These are phyloP conservation scores for Calyptommatus sinebrachiatus DNA, from an alignment of 2,113 vertebrate species.

Conservation along the genomic window DNA sequence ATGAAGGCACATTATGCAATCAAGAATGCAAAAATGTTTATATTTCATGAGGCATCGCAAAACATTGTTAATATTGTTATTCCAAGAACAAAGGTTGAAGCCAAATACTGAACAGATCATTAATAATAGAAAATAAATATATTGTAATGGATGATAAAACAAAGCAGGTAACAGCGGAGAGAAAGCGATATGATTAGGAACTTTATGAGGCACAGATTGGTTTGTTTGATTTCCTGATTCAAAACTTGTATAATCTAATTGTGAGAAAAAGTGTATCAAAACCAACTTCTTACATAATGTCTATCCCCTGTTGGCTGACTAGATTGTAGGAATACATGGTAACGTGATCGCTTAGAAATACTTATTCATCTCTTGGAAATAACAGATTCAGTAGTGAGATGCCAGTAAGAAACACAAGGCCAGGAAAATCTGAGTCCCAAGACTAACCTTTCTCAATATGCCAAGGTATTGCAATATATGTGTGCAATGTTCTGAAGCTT, in stretches of 20 bases:
- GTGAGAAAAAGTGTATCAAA: neutral
- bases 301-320: neutral
- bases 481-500: constrained; percentile 5
- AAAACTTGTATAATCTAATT: neutral
- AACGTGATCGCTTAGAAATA: constrained; percentile 1
- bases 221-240: neutral
- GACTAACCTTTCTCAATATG: neutral
- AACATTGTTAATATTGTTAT: neutral
- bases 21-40: neutral
- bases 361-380: constrained; percentile 7
- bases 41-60: neutral
- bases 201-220: neutral
- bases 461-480: constrained; percentile 11
- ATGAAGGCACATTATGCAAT: constrained; percentile 5
- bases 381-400: neutral
- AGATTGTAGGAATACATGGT: neutral
- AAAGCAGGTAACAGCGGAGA: neutral
- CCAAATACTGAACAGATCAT: neutral
- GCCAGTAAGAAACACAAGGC: constrained; percentile 4
- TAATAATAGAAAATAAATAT: neutral
- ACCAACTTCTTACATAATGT: neutral
- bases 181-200: neutral
- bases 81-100: constrained; percentile 1
- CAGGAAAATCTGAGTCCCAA: constrained; percentile 28
- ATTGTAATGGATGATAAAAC: neutral